Conservation (phyloP, 1,140 invertebrate species). For the Cardiocondyla obscurior region DNA sequence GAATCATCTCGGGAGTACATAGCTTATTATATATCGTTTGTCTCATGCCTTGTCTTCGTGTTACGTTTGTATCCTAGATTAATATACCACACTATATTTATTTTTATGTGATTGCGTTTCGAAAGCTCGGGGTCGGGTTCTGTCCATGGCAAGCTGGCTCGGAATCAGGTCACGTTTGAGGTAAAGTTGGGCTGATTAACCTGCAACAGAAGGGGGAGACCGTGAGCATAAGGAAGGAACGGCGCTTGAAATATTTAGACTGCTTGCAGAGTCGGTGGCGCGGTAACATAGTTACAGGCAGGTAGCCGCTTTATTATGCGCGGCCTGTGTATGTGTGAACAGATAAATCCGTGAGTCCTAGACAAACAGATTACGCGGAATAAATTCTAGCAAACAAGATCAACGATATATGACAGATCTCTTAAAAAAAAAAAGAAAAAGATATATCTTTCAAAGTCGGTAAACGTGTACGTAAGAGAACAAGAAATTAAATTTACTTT, state of each 20-base stretch:
- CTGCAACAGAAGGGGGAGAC: conserved; percentile 44
- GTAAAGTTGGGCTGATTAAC: conserved; percentile 70
- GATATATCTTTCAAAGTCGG: too few relatives aligned
- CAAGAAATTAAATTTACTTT: too few relatives aligned
- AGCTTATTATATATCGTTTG: conserved; percentile 63
- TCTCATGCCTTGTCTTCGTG: conserved; percentile 59
- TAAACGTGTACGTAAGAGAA: too few relatives aligned
- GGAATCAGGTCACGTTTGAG: conserved; percentile 73
- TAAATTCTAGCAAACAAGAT: not conserved
- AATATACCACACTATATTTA: conserved; percentile 76
- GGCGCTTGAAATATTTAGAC: conserved; percentile 39
- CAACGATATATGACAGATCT: not conserved
- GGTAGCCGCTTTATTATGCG: conserved; percentile 15
- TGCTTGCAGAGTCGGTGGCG: not conserved
- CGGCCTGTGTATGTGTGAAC: not conserved
- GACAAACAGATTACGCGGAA: not conserved
- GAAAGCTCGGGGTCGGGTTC: conserved; percentile 72
- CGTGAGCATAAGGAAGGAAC: not conserved
- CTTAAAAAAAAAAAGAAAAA: not conserved
- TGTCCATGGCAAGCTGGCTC: conserved; percentile 73
- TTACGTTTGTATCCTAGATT: conserved; percentile 69
- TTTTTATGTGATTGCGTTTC: conserved; percentile 70
- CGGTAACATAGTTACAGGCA: conserved; percentile 15
- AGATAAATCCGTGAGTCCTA: not conserved
- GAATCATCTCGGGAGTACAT: conserved; percentile 60